These are phyloP conservation scores for Zaprionus lineosus DNA, from an alignment of 2,888 invertebrate species.

Conservation along the genomic window DNA sequence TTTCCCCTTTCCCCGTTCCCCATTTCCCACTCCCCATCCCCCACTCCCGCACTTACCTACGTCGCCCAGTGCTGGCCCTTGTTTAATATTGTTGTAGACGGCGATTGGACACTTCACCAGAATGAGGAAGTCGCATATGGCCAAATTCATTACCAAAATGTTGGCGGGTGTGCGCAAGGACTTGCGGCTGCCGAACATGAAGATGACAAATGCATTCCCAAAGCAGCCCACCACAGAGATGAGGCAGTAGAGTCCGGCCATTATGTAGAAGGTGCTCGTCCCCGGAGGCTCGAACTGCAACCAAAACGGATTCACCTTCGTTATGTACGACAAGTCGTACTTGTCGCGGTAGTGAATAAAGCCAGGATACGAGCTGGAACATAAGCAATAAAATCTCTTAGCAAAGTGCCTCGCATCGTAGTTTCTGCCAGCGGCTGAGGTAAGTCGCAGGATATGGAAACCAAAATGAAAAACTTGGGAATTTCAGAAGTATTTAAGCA, in stretches of 20 bases:
- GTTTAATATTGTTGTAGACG: conserved; percentile 88
- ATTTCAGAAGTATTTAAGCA: too few species aligned
- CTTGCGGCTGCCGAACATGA: conserved; percentile 88
- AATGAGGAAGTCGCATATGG: conserved; percentile 89
- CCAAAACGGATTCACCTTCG: conserved; percentile 88
- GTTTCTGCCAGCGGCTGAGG: too few species aligned
- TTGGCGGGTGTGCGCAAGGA: conserved; percentile 89
- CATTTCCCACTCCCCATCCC: too few species aligned
- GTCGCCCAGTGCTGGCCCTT: conserved; percentile 89
- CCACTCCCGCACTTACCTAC: conserved; percentile 84
- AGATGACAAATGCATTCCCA: conserved; percentile 89
- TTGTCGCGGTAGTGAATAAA: conserved; percentile 76
- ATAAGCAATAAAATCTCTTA: too few species aligned
- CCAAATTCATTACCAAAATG: conserved; percentile 89
- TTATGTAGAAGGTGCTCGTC: conserved; percentile 84
- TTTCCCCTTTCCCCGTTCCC: too few species aligned
- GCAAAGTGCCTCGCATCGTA: too few species aligned
- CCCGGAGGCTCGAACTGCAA: conserved; percentile 87
- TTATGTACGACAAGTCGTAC: conserved; percentile 77
- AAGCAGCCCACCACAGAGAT: conserved; percentile 87
- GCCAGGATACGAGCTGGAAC: conserved; percentile 62
- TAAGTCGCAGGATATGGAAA: too few species aligned
- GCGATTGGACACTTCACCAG: conserved; percentile 89
- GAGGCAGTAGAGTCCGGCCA: conserved; percentile 86
- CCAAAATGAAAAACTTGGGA: too few species aligned